phyloP scores from a whole-genome alignment of 1,140 invertebrate species.

The Drosophila orena region DNA sequence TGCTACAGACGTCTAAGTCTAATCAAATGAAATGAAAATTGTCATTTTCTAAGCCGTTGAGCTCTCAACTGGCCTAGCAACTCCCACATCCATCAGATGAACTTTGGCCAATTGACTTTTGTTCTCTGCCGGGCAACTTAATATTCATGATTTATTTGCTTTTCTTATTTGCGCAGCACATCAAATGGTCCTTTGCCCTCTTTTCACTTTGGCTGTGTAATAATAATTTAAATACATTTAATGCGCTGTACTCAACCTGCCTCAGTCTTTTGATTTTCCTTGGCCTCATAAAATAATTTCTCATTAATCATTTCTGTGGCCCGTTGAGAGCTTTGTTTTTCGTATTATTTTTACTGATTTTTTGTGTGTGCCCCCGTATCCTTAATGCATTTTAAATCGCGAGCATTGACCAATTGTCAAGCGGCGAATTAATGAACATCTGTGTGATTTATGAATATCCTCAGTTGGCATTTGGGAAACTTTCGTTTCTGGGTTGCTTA shows the following conservation, averaged over 20 bases:
- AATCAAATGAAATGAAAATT: conserved; percentile 56
- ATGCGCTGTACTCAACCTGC: conserved; percentile 51
- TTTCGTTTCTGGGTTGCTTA: conserved; percentile 13
- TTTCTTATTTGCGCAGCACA: conserved; percentile 55
- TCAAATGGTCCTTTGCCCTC: conserved; percentile 6
- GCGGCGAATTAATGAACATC: conserved; percentile 65
- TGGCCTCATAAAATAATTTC: conserved; percentile 71
- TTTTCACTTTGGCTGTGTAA: conserved; percentile 35
- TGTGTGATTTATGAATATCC: conserved; percentile 62
- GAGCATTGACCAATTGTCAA: conserved; percentile 75
- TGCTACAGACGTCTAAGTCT: conserved; percentile 50
- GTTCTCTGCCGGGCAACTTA: conserved; percentile 52
- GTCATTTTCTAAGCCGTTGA: conserved; percentile 70
- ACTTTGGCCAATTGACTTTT: conserved; percentile 69
- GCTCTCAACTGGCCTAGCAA: conserved; percentile 49
- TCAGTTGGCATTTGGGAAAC: conserved; percentile 6
- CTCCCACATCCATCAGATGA: conserved; percentile 27
- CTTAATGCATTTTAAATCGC: conserved; percentile 75
- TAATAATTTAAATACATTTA: conserved; percentile 74
- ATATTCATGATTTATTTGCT: conserved; percentile 75
- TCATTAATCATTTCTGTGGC: conserved; percentile 71
- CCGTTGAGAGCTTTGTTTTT: conserved; percentile 30
- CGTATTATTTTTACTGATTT: conserved; percentile 18
- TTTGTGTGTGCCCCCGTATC: conserved; percentile 4
- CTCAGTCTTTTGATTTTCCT: conserved; percentile 11